Evolutionary conservation across 2,888 invertebrate genomes (phyloP), one percentile per base, ranked within the genome.

Genomic region (Leucania comma): DNA sequence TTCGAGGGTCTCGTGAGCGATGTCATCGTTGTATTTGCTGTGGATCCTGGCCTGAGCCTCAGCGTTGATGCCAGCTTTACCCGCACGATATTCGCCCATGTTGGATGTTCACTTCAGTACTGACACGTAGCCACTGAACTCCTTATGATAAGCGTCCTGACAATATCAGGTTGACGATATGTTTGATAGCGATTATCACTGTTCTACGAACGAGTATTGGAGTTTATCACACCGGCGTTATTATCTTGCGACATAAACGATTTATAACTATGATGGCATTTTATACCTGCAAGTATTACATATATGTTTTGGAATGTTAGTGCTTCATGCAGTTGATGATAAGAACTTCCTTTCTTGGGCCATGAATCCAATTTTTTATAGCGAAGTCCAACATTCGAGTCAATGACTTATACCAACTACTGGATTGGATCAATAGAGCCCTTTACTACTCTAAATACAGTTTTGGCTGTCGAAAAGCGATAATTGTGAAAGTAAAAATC

Each of bases 21-120:
- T 97, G 84, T 98, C 98, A 87, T 98, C 98, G 93, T 98, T 99
- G 96, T 99, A 99, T 96, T 99, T 99, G 94, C 98, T 98, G 93
- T 99, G 98, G 89, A 99, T 98, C 98, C 90, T 91, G 50, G 93
- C 93, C 84, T 96, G 96, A 20, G 96, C 96, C 80, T 95, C 94
- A 75, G 95, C 96, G 89, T 96, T 96, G 91, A 96, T 95, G 87
- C 96, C 96, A 86, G 96, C 93, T 87, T 96, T 96, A 10, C 92
- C 94, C 85, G 96, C 96, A 78, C 96, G 93, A 81, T 94, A 92
- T 66, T 96, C 95, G 53, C 94, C 95, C 96, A 96, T 96, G 83
- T 90, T 92, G 82, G 86, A 91, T 95, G 94, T 91, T 93, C 82
- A 89, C 92, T 89, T 88, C 80, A 89, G 88, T 90, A 85, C 90